Evolutionary conservation across 2,888 invertebrate species (phyloP).

Genomic region (Dolichomitus sp.): DNA sequence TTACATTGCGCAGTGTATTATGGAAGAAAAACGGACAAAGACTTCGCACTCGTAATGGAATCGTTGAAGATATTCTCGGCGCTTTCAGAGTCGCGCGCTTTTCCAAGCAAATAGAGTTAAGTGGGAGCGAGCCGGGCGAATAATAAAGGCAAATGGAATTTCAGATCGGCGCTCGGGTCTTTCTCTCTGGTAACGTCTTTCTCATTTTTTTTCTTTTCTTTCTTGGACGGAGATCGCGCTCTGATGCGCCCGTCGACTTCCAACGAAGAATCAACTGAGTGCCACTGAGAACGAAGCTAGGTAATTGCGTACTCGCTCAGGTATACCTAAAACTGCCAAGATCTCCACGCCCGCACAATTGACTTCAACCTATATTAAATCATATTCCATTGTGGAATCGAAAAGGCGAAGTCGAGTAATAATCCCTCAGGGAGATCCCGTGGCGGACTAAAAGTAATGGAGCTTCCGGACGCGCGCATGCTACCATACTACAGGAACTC

Average conservation of each 20-base stretch:
- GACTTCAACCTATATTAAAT: constrained; percentile 78
- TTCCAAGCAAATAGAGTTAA: constrained; percentile 59
- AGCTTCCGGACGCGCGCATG: constrained; percentile 38
- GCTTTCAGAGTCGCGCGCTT: constrained; percentile 29
- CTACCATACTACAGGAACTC: neutral
- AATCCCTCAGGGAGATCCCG: constrained; percentile 74
- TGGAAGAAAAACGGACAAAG: neutral
- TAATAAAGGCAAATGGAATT: constrained; percentile 79
- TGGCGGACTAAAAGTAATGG: constrained; percentile 72
- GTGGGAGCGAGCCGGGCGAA: constrained; percentile 65
- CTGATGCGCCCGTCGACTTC: constrained; percentile 61
- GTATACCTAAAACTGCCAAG: constrained; percentile 72
- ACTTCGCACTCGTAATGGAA: neutral
- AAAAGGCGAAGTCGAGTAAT: constrained; percentile 74
- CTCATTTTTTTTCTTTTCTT: constrained; percentile 32
- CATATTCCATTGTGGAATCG: constrained; percentile 77
- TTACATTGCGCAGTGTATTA: neutral
- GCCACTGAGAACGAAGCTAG: constrained; percentile 32
- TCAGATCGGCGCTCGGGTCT: constrained; percentile 73
- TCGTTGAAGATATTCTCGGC: constrained; percentile 10
- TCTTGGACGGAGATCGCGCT: constrained; percentile 69
- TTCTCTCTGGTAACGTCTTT: constrained; percentile 39
- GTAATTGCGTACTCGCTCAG: constrained; percentile 61
- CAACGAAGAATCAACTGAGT: constrained; percentile 38
- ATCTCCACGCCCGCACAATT: constrained; percentile 71